Evolutionary conservation across 2,113 vertebrate species (phyloP).

Genomic region (Coreoperca whiteheadi): DNA sequence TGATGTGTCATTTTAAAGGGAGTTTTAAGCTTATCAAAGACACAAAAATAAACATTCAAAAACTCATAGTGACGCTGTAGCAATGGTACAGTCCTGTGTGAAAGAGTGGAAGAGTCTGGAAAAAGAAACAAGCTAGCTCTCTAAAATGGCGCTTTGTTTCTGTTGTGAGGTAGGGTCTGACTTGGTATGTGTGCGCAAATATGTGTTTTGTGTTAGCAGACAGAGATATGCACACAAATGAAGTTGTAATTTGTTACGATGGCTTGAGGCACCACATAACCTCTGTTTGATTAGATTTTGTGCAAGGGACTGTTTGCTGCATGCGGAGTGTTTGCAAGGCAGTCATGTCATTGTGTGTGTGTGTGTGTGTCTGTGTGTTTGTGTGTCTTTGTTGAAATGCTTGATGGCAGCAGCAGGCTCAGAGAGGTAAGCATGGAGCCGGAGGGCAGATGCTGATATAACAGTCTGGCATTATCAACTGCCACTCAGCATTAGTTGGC

Average conservation of each 20-base stretch:
- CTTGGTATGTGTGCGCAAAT: conserved; percentile 38
- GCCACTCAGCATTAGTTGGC: conserved; percentile 87
- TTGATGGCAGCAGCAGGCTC: conserved; percentile 66
- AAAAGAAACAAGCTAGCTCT: background rate
- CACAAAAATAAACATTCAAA: background rate
- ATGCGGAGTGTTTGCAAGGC: conserved; percentile 48
- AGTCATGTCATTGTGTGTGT: conserved; percentile 31
- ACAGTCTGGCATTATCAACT: conserved; percentile 87
- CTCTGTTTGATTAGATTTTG: conserved; percentile 78
- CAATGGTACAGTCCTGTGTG: background rate
- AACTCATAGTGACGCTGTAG: background rate
- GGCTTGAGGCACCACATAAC: conserved; percentile 75
- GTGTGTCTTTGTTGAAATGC: conserved; percentile 62
- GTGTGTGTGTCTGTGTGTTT: conserved; percentile 33
- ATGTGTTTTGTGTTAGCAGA: conserved; percentile 51
- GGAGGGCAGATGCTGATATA: conserved; percentile 86
- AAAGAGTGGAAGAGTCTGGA: too few relatives aligned
- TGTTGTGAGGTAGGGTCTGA: conserved; percentile 10
- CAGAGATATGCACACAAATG: conserved; percentile 68
- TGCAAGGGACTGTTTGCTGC: conserved; percentile 61
- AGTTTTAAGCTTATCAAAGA: conserved; percentile 5
- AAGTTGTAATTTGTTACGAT: conserved; percentile 76
- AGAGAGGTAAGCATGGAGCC: conserved; percentile 73
- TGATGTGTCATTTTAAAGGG: conserved; percentile 24
- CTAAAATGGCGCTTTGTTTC: conserved; percentile 51